phyloP scores from a whole-genome alignment of 2,797 vertebrate genomes.

The Paguma larvata region DNA sequence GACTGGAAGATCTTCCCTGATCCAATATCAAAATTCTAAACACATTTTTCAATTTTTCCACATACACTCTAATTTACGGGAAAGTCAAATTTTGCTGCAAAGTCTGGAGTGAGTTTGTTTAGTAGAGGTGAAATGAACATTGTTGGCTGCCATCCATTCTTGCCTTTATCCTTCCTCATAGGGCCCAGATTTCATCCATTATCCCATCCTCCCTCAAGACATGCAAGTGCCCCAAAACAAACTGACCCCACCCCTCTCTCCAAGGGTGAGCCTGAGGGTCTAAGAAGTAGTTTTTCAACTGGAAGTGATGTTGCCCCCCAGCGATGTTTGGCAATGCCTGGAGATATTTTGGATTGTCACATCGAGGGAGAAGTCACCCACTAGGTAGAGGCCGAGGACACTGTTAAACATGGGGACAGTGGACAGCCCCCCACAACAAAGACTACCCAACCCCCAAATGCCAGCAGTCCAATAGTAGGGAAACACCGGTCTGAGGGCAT shows the following conservation, averaged over 20 bases:
- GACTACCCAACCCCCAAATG: not conserved
- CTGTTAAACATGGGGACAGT: not conserved
- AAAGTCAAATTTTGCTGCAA: not conserved
- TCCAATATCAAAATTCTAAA: conserved; percentile 17
- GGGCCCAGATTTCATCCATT: not conserved
- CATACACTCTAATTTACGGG: not conserved
- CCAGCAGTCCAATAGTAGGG: not conserved
- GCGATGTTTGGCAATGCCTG: not conserved
- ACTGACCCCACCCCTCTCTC: not conserved
- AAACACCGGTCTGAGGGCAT: not conserved
- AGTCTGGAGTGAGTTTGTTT: not conserved
- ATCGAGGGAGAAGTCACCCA: not conserved
- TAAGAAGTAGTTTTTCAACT: not conserved
- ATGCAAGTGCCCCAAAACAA: not conserved
- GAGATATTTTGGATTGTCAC: not conserved
- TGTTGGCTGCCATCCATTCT: not conserved
- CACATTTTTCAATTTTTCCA: not conserved
- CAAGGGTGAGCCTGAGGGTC: not conserved
- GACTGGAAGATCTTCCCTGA: not conserved
- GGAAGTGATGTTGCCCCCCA: not conserved
- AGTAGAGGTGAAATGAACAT: not conserved
- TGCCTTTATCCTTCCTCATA: not conserved
- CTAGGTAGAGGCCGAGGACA: not conserved
- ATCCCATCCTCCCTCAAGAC: not conserved
- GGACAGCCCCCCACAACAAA: not conserved